phyloP scores from a whole-genome alignment of 2,113 vertebrate species.

The Ciconia boyciana region DNA sequence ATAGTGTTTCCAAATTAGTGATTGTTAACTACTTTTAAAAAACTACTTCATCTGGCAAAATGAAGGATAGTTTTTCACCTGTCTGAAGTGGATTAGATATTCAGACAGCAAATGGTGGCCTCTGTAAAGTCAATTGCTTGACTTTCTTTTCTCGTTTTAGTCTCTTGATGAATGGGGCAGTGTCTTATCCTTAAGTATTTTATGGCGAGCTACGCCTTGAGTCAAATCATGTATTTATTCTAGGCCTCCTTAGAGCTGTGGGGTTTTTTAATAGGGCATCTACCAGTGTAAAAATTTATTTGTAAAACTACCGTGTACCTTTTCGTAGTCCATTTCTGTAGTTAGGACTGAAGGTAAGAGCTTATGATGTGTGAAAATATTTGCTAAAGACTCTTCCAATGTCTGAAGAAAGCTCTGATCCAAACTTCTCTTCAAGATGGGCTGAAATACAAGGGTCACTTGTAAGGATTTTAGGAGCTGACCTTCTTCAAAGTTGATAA shows the following conservation, averaged over 20 bases:
- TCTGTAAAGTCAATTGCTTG: not conserved
- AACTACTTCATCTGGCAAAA: not conserved
- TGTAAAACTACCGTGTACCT: not conserved
- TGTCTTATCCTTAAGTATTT: not conserved
- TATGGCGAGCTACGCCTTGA: not conserved
- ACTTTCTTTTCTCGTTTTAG: not conserved
- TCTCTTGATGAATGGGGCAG: not conserved
- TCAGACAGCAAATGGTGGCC: not conserved
- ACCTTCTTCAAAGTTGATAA: not conserved
- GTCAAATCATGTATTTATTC: not conserved
- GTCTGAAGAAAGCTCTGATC: not conserved
- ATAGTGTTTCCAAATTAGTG: not conserved
- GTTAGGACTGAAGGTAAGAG: not conserved
- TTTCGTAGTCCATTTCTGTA: not conserved
- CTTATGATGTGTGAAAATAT: not conserved
- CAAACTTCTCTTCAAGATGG: not conserved
- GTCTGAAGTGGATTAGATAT: not conserved
- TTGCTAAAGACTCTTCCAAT: not conserved
- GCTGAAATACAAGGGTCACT: not conserved
- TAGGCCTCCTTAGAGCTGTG: not conserved
- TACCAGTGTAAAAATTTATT: not conserved
- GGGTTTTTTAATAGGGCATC: not conserved
- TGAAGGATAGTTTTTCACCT: not conserved
- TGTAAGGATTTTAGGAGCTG: not conserved
- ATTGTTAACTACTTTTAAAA: not conserved